These are phyloP conservation scores for Enteromius argenteus DNA, from an alignment of 2,797 vertebrate species.

Conservation along the genomic window DNA sequence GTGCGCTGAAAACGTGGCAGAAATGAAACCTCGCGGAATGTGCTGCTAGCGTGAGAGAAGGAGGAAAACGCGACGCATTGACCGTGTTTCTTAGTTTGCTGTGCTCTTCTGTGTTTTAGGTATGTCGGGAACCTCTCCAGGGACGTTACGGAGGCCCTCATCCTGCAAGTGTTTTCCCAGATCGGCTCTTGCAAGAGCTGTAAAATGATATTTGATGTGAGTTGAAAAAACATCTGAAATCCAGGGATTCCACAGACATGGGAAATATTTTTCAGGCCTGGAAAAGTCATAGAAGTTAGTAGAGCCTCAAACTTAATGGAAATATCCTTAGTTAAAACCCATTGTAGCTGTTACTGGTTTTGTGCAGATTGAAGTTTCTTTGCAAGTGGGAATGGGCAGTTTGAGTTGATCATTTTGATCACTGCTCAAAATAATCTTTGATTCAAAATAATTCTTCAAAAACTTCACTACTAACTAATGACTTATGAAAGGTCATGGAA, in stretches of 20 bases:
- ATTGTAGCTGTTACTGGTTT: not conserved
- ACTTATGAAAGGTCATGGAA: not conserved
- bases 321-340: not conserved
- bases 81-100: conserved; percentile 72
- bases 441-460: not conserved
- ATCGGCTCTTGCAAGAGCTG: conserved; percentile 99
- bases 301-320: not conserved
- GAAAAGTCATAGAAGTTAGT: not conserved
- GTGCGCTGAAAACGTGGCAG: conserved; percentile 49
- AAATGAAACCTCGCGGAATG: conserved; percentile 34
- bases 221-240: conserved; percentile 61
- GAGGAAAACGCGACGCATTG: conserved; percentile 72
- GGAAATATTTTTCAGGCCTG: not conserved
- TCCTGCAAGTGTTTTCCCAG: conserved; percentile 97
- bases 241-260: not conserved
- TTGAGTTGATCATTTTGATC: not conserved
- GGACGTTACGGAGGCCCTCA: conserved; percentile 97
- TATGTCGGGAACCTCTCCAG: conserved; percentile 98
- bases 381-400: not conserved
- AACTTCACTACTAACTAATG: not conserved
- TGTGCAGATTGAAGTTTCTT: not conserved
- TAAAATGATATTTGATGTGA: conserved; percentile 99
- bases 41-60: conserved; percentile 53
- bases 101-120: conserved; percentile 71
- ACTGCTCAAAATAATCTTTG: not conserved